These are phyloP conservation scores for Aphodius granarius DNA, from an alignment of 2,888 invertebrate species.

Conservation along the genomic window DNA sequence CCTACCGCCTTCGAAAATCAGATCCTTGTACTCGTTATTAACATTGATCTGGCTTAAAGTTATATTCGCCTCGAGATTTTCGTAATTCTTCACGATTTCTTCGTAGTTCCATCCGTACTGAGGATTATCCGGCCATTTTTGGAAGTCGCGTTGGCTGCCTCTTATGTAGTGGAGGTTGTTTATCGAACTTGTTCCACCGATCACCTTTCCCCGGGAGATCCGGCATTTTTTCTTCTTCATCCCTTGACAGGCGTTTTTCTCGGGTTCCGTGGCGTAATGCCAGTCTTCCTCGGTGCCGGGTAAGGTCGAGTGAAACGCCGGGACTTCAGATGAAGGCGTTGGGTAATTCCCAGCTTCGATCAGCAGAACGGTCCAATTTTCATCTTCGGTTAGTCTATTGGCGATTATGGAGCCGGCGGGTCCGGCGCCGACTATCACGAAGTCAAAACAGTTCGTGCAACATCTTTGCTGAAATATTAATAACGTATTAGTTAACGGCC, in stretches of 20 bases:
- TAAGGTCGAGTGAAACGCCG: conserved; percentile 31
- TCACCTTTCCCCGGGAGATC: conserved; percentile 56
- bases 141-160: conserved; percentile 74
- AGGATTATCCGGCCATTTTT: conserved; percentile 78
- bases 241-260: conserved; percentile 39
- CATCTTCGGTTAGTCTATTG: conserved; percentile 51
- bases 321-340: conserved; percentile 38
- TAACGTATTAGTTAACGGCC: background rate
- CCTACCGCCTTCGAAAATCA: conserved; percentile 67
- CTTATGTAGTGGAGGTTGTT: conserved; percentile 54
- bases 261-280: conserved; percentile 41
- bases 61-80: conserved; percentile 27
- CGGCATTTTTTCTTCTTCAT: conserved; percentile 39
- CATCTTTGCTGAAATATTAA: background rate
- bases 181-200: conserved; percentile 55
- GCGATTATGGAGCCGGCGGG: conserved; percentile 57
- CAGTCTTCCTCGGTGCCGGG: conserved; percentile 35
- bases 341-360: conserved; percentile 49
- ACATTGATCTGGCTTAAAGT: conserved; percentile 27
- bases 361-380: conserved; percentile 48
- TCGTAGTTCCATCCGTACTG: conserved; percentile 77
- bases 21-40: conserved; percentile 24
- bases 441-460: conserved; percentile 46
- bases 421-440: conserved; percentile 56
- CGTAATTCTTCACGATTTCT: conserved; percentile 58